phyloP scores from a whole-genome alignment of 2,888 invertebrate genomes.

The Altica lythri region DNA sequence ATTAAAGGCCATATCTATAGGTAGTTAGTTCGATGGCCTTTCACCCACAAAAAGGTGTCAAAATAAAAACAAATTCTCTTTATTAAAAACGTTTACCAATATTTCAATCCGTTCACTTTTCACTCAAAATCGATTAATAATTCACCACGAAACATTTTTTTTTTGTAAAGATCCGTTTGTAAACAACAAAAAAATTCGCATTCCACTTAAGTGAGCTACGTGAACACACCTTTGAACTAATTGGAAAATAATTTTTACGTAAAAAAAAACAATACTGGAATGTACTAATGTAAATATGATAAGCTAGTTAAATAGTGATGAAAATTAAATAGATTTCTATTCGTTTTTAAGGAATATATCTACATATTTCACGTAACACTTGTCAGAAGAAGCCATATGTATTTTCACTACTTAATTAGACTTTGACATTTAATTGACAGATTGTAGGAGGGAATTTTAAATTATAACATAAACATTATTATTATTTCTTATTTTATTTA shows the following conservation, averaged over 20 bases:
- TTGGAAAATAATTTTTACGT: conserved; percentile 1
- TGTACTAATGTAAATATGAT: conserved; percentile 6
- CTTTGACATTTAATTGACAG: too few relatives aligned
- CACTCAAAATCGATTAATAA: conserved; percentile 27
- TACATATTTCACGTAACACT: conserved; percentile 28
- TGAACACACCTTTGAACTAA: conserved; percentile 23
- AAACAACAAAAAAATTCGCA: conserved; percentile 39
- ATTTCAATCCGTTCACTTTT: conserved; percentile 10
- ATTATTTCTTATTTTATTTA: too few relatives aligned
- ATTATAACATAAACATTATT: too few relatives aligned
- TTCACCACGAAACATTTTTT: conserved; percentile 27
- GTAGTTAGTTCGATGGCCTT: conserved; percentile 60
- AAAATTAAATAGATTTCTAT: conserved; percentile 13
- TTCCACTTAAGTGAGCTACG: conserved; percentile 41
- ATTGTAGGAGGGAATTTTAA: too few relatives aligned
- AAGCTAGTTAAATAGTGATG: conserved; percentile 6
- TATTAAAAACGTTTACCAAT: conserved; percentile 12
- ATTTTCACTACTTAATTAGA: too few relatives aligned
- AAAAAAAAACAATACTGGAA: conserved; percentile 1
- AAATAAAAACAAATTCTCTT: conserved; percentile 7
- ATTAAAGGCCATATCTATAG: conserved; percentile 77
- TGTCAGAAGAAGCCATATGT: conserved; percentile 31
- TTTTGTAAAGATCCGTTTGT: conserved; percentile 28
- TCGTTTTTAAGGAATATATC: conserved; percentile 18
- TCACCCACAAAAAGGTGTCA: conserved; percentile 51